A percentile compares a stretch with the other conserved stretches of the same genome.
Evolutionary conservation across 1,140 invertebrate genomes (phyloP).

Genomic region (Gonioctena quinquepunctata): DNA sequence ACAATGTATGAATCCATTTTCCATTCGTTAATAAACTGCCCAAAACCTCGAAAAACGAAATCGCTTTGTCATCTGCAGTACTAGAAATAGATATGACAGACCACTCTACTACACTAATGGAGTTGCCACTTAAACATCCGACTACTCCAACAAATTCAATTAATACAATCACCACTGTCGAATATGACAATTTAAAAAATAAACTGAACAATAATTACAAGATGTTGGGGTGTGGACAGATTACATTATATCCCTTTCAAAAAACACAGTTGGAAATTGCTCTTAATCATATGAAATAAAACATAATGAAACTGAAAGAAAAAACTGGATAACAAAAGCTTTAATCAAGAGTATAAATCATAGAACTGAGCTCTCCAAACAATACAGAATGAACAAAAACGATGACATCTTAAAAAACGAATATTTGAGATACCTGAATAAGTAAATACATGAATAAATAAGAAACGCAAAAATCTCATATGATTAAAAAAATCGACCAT

Average conservation of each 20-base stretch:
- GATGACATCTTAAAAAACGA: neutral
- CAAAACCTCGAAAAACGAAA: neutral
- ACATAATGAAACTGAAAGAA: neutral
- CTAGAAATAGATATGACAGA: conserved; percentile 8
- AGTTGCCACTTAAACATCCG: neutral
- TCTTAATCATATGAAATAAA: too few species aligned
- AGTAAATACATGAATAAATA: neutral
- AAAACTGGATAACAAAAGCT: neutral
- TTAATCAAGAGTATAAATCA: neutral
- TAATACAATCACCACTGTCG: neutral
- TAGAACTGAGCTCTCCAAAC: neutral
- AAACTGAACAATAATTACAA: neutral
- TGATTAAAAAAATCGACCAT: neutral
- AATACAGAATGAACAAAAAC: neutral
- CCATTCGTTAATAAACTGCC: neutral
- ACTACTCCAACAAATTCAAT: neutral
- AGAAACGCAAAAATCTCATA: neutral
- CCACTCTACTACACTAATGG: conserved; percentile 1
- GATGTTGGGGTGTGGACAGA: neutral
- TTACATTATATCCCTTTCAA: too few species aligned
- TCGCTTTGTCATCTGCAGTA: conserved; percentile 3
- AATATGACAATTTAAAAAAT: neutral
- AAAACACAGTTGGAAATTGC: too few species aligned
- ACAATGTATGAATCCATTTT: neutral
- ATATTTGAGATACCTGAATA: too few species aligned